phyloP scores from a whole-genome alignment of 2,113 vertebrate species.

The Peucedramus taeniatus region DNA sequence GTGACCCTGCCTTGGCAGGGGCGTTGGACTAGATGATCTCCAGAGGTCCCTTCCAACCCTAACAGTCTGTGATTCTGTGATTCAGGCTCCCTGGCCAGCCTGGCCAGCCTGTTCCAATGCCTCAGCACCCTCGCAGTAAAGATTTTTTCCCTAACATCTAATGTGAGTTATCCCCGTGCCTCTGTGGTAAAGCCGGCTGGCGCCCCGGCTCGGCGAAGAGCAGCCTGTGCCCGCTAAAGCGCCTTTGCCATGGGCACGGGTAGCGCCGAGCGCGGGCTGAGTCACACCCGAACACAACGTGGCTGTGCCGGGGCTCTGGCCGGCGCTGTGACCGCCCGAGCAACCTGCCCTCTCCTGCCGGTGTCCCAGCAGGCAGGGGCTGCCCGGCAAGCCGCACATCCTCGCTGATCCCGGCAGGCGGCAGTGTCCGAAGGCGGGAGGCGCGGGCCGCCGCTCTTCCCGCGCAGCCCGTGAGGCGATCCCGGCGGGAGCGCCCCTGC shows the following conservation, averaged over 20 bases:
- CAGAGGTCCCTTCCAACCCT: background rate
- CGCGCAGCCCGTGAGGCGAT: background rate
- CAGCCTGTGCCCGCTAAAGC: background rate
- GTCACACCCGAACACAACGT: fast-evolving
- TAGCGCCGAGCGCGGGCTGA: background rate
- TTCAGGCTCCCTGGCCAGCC: background rate
- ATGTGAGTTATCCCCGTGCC: too few relatives aligned
- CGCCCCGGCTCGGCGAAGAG: background rate
- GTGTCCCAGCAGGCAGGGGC: background rate
- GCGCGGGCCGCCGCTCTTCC: background rate
- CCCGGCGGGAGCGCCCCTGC: background rate
- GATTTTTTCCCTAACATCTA: background rate
- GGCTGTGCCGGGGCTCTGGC: background rate
- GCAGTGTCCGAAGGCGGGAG: background rate
- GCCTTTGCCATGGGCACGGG: fast-evolving
- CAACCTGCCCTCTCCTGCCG: background rate
- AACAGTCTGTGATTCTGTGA: too few relatives aligned
- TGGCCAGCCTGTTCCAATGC: background rate
- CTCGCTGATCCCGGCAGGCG: background rate
- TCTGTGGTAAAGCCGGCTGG: background rate
- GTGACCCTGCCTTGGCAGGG: background rate
- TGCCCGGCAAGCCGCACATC: background rate
- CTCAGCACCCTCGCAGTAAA: background rate
- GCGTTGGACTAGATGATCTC: too few relatives aligned
- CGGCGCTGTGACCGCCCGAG: background rate